A percentile compares a stretch with the other conserved stretches of the same genome.
Conservation (phyloP, 2,797 vertebrate genomes). For the Fistularia commersonii region DNA sequence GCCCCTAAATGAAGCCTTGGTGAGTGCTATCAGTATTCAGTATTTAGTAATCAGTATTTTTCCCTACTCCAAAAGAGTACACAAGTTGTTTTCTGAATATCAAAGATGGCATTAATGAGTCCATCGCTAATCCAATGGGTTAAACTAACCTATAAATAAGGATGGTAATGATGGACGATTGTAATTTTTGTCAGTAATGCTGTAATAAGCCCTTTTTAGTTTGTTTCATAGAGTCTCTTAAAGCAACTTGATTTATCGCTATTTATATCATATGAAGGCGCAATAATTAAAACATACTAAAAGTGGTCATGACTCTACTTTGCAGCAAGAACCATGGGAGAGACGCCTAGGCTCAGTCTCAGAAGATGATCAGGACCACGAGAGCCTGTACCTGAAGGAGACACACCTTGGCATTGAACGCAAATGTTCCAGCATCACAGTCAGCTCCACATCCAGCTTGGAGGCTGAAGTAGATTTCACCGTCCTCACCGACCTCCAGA, state of each 20-base stretch:
- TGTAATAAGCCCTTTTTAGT: no score
- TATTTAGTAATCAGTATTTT: background rate
- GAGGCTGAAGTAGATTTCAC: conserved; percentile 98
- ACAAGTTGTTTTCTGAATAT: no score
- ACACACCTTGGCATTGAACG: conserved; percentile 94
- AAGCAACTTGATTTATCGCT: background rate
- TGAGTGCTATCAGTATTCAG: conserved; percentile 52
- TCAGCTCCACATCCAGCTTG: conserved; percentile 95
- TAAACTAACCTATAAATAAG: no score
- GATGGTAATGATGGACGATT: no score
- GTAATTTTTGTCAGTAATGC: no score
- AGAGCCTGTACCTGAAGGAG: conserved; percentile 89
- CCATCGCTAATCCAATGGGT: no score
- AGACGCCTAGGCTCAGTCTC: conserved; percentile 79
- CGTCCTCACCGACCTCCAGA: conserved; percentile 91
- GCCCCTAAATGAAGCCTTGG: conserved; percentile 68
- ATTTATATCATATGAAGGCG: background rate
- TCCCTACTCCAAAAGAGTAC: no score
- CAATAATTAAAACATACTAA: background rate
- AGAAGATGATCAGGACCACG: conserved; percentile 91
- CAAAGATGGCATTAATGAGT: no score
- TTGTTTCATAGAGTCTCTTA: no score
- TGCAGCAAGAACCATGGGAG: conserved; percentile 83
- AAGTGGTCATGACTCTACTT: conserved; percentile 1
- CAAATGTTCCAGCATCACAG: conserved; percentile 96